Percentiles rank a stretch among this genome's conserved stretches.
These are phyloP conservation scores for Tigriopus californicus DNA, from an alignment of 2,888 invertebrate species.

Conservation along the genomic window DNA sequence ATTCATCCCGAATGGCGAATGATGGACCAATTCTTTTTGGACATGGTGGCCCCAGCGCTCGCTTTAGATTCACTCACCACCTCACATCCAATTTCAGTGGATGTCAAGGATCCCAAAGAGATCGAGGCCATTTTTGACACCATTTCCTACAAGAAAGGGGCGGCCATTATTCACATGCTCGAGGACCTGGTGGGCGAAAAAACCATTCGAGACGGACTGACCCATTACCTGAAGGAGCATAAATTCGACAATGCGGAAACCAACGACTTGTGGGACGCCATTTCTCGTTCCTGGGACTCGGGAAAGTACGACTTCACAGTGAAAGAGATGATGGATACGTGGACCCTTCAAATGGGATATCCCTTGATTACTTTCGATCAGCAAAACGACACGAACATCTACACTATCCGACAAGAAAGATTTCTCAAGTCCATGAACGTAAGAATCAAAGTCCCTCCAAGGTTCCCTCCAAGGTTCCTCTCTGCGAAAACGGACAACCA, in stretches of 20 bases:
- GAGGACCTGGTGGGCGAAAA: conserved; percentile 45
- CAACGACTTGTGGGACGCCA: conserved; percentile 58
- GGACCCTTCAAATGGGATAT: conserved; percentile 66
- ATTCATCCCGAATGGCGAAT: conserved; percentile 44
- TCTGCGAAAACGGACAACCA: not conserved
- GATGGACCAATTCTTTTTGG: conserved; percentile 49
- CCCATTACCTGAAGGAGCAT: conserved; percentile 45
- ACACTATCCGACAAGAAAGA: conserved; percentile 4
- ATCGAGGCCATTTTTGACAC: conserved; percentile 54
- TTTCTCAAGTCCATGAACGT: not conserved
- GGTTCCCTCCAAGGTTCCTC: not conserved
- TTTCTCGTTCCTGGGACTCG: conserved; percentile 44
- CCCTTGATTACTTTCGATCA: conserved; percentile 45
- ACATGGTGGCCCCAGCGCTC: conserved; percentile 46
- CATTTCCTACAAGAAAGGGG: conserved; percentile 56
- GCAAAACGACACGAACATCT: not conserved
- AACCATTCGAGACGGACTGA: conserved; percentile 41
- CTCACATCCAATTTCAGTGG: conserved; percentile 48
- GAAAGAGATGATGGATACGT: conserved; percentile 26
- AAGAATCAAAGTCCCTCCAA: not conserved
- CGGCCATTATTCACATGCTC: conserved; percentile 50
- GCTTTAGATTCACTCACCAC: conserved; percentile 46
- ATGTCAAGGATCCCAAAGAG: conserved; percentile 45
- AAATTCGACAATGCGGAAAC: conserved; percentile 53
- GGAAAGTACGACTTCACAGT: conserved; percentile 31